These are phyloP conservation scores for Laothoe populi DNA, from an alignment of 2,888 invertebrate species.

Conservation along the genomic window DNA sequence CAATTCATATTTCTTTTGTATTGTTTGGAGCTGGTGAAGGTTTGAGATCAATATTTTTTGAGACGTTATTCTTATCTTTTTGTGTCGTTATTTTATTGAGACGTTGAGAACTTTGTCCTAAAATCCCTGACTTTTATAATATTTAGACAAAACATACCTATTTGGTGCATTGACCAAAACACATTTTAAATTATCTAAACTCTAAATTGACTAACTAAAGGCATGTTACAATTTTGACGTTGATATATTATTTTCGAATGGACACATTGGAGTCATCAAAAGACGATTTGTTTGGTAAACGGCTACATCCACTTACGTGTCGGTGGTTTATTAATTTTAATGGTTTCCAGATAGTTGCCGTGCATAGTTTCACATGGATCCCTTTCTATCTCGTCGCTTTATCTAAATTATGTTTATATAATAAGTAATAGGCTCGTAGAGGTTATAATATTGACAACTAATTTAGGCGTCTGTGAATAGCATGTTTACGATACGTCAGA, in stretches of 20 bases:
- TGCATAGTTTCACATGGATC: constrained; percentile 5
- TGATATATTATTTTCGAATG: constrained; percentile 33
- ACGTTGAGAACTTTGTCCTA: no score
- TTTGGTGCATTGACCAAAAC: constrained; percentile 2
- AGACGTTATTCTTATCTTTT: no score
- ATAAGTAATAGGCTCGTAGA: neutral
- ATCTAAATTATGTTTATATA: constrained; percentile 20
- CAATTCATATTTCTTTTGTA: no score
- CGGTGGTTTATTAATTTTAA: constrained; percentile 25
- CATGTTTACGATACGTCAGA: neutral
- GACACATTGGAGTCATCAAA: constrained; percentile 33
- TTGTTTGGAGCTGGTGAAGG: no score
- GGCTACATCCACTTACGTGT: constrained; percentile 25
- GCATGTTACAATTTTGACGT: constrained; percentile 29
- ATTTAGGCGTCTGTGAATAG: constrained; percentile 9
- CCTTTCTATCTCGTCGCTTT: constrained; percentile 7
- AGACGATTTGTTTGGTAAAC: constrained; percentile 35
- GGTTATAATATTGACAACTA: constrained; percentile 6
- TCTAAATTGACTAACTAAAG: constrained; percentile 31
- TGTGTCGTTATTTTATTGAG: neutral
- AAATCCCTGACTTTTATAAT: no score
- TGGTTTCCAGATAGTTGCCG: constrained; percentile 17
- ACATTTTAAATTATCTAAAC: constrained; percentile 15
- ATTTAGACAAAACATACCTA: no score
- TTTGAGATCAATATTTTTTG: no score